Conservation (phyloP, 2,888 invertebrate genomes). For the Drosophila suboccidentalis region DNA sequence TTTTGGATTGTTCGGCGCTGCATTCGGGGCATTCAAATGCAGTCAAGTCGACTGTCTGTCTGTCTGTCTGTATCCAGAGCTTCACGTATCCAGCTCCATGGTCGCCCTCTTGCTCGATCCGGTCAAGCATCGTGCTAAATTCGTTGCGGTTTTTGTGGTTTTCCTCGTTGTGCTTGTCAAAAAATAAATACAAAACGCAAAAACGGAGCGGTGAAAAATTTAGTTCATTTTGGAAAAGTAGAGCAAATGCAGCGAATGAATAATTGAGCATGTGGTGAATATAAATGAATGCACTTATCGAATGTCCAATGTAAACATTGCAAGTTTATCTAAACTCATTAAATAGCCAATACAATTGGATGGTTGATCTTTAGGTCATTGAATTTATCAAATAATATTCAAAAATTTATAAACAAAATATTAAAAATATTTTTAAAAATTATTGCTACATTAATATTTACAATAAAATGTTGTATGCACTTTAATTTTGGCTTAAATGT, state of each 20-base stretch:
- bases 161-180: slow-evolving; percentile 49
- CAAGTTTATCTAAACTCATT: not conserved
- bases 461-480: not conserved
- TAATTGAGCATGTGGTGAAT: slow-evolving; percentile 66
- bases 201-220: slow-evolving; percentile 51
- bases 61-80: not conserved
- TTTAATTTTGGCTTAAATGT: not conserved
- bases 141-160: slow-evolving; percentile 71
- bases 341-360: not conserved
- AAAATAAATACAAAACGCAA: slow-evolving; percentile 42
- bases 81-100: not conserved
- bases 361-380: not conserved
- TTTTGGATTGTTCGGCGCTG: slow-evolving; percentile 47
- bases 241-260: slow-evolving; percentile 51
- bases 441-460: not conserved
- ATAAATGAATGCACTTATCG: slow-evolving; percentile 50
- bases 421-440: not conserved
- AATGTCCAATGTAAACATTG: slow-evolving; percentile 6
- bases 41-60: slow-evolving; percentile 29
- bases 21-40: slow-evolving; percentile 51
- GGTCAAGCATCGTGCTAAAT: slow-evolving; percentile 76
- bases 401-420: not conserved
- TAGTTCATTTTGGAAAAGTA: slow-evolving; percentile 64
- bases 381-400: not conserved
- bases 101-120: slow-evolving; percentile 17